phyloP scores from a whole-genome alignment of 2,797 vertebrate species.

The Tauraco hartlaubi region DNA sequence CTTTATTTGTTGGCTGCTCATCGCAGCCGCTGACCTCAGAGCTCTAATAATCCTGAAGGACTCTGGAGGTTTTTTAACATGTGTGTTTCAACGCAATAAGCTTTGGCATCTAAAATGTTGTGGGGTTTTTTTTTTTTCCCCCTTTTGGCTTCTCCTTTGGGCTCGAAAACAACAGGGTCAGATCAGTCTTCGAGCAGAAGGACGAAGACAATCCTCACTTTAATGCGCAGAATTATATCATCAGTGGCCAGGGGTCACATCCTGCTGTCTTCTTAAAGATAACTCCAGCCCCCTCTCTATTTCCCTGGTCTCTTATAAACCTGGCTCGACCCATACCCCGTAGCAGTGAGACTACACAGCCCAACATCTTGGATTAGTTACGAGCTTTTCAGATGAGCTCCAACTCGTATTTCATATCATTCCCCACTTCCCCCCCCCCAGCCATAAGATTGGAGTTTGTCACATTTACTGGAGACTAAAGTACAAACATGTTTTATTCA shows the following conservation, averaged over 20 bases:
- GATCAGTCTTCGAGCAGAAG: background rate
- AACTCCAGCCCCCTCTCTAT: background rate
- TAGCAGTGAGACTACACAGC: background rate
- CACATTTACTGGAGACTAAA: conserved; percentile 70
- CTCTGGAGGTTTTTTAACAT: background rate
- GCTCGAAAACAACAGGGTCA: background rate
- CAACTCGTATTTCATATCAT: conserved; percentile 78
- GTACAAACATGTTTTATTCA: conserved; percentile 78
- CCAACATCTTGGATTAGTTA: conserved; percentile 79
- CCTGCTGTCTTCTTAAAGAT: conserved; percentile 61
- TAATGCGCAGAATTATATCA: background rate
- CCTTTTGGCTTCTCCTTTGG: background rate
- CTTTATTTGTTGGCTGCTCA: background rate
- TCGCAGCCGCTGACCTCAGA: background rate
- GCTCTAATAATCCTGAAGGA: background rate
- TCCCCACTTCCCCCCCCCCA: background rate
- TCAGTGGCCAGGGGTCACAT: conserved; percentile 57
- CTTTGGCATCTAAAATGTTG: background rate
- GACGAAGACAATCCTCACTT: background rate
- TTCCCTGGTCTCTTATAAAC: background rate
- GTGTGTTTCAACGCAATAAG: conserved; percentile 1
- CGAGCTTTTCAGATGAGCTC: conserved; percentile 70
- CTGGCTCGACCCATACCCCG: background rate
- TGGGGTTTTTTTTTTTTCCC: background rate
- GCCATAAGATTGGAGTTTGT: conserved; percentile 59